Evolutionary conservation across 2,888 invertebrate genomes (phyloP).

Genomic region (Phyllotreta striolata): DNA sequence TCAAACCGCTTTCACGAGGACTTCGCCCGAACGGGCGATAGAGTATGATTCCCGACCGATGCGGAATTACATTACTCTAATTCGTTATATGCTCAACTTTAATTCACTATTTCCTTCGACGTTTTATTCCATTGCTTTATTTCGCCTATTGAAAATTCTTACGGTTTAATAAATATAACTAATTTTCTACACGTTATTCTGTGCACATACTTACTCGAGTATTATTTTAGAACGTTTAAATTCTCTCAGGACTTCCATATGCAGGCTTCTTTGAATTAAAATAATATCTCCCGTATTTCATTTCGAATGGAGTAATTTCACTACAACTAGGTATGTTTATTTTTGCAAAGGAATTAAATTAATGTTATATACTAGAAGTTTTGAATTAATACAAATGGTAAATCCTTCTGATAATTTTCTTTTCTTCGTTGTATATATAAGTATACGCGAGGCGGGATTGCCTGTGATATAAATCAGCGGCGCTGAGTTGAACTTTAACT

Average conservation of each 20-base stretch:
- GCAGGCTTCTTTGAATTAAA: conserved; percentile 13
- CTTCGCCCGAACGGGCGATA: conserved; percentile 16
- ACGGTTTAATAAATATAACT: no score
- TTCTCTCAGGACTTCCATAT: background rate
- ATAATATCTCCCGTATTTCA: conserved; percentile 7
- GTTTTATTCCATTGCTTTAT: no score
- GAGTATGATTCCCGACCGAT: conserved; percentile 16
- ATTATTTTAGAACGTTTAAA: conserved; percentile 1
- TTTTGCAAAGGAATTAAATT: background rate
- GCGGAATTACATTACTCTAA: background rate
- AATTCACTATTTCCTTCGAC: no score
- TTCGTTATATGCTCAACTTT: no score
- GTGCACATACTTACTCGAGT: background rate
- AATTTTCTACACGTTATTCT: background rate
- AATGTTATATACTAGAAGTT: no score
- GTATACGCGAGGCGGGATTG: no score
- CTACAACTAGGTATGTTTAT: background rate
- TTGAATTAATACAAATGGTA: no score
- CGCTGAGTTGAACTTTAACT: conserved; percentile 1
- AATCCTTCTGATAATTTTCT: no score
- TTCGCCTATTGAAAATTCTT: no score
- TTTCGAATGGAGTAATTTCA: conserved; percentile 8
- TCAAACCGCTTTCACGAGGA: conserved; percentile 18
- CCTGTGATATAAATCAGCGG: background rate
- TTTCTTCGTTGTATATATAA: no score